Evolutionary conservation across 2,113 vertebrate genomes (phyloP), one percentile per base, ranked within the genome.

Genomic region (Takifugu flavidus): DNA sequence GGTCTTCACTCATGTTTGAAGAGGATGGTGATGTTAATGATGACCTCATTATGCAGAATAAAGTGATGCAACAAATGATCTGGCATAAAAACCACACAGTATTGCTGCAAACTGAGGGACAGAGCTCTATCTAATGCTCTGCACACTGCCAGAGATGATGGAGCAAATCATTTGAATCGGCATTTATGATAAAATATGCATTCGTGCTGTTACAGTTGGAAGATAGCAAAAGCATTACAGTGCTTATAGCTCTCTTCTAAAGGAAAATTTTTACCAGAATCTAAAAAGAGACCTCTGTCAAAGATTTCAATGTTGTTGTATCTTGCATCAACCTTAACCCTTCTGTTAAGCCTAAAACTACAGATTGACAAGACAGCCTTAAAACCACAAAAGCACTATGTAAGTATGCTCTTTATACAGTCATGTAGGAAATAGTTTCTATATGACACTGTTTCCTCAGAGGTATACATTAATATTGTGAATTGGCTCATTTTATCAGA

Each of bases 371-470:
- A 68, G 31, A 74, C 51, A 59, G 60, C 65, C 50, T 63, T 42
- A 55, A 56, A 71, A 78, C 45, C 72, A 83, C 84, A 74, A 72
- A 46, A 77, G 31, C 25, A 66, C 56, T 59, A 20, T 50, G 25
- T 13, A 51, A 12, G 25, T 51, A 49, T 25, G n/a, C 25, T 49
- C 15, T 25, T 25, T 10, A 39, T 11, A 10, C 34, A 39, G 34
- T 39, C 11, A 39, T 39, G 34, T 39, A 39, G 34, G 34, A 39
- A 39, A 39, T 10, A 39, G 34, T 11, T 39, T 39, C 34, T 39
- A 11, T 6, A 39, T 39, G 34, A 39, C 34, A 39, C 7, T 10
- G 7, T 10, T 39, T 39, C 34, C 34, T 39, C 34, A 39, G 34
- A 39, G 7, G 11, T 2, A 39, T 4, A 31, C 4, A 6, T 31